Percentiles rank a stretch among this genome's conserved stretches.
Conservation (phyloP, 2,888 invertebrate genomes). For the Conus canariensis region DNA sequence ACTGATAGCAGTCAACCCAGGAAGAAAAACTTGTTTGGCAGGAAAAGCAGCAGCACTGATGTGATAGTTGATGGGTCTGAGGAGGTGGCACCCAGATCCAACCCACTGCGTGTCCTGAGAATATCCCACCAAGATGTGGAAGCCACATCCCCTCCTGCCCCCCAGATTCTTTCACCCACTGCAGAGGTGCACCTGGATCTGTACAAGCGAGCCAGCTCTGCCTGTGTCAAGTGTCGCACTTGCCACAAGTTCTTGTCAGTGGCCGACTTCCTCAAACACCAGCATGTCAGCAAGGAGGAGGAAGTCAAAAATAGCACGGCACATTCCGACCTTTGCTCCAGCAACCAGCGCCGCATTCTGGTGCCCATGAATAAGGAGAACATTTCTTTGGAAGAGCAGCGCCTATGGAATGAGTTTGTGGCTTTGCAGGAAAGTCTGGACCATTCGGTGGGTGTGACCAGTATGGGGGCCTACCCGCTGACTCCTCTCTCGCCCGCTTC, state of each 20-base stretch:
- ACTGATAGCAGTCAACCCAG: background rate
- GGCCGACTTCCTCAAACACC: slow-evolving; percentile 69
- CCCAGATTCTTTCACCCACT: slow-evolving; percentile 54
- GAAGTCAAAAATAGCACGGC: slow-evolving; percentile 50
- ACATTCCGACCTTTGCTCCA: slow-evolving; percentile 56
- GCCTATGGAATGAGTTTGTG: slow-evolving; percentile 66
- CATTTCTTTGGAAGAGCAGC: slow-evolving; percentile 60
- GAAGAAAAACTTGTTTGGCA: slow-evolving; percentile 35
- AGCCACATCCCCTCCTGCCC: slow-evolving; percentile 55
- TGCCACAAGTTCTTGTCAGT: slow-evolving; percentile 72
- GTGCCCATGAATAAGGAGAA: slow-evolving; percentile 61
- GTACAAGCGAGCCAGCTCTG: slow-evolving; percentile 66
- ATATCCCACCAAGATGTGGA: slow-evolving; percentile 67
- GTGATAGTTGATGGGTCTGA: background rate
- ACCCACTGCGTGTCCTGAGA: slow-evolving; percentile 46
- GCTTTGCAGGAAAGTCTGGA: slow-evolving; percentile 48
- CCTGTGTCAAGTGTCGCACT: slow-evolving; percentile 72
- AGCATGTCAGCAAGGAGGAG: slow-evolving; percentile 63
- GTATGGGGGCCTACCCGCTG: slow-evolving; percentile 27
- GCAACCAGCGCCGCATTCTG: slow-evolving; percentile 64
- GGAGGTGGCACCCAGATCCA: background rate
- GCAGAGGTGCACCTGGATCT: slow-evolving; percentile 66
- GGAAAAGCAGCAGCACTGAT: slow-evolving; percentile 23
- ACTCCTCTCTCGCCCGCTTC: background rate
- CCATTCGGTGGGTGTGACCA: slow-evolving; percentile 1